Base-by-base conservation (phyloP, 1,140 invertebrate species). In the Ips typographus region DNA sequence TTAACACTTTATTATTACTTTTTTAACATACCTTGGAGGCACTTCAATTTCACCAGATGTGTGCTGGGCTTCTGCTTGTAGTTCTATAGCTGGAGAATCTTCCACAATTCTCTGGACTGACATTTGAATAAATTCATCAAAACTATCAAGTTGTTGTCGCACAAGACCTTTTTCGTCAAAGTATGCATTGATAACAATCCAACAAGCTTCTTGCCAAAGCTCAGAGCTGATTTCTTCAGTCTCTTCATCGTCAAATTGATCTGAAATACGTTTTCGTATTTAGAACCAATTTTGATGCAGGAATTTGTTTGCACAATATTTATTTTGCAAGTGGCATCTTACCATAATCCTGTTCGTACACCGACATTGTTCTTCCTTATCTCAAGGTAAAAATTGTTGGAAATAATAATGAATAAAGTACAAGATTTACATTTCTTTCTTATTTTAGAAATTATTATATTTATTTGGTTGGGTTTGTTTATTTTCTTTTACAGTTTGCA, bases 41-140 rank as follows among this genome's bases (percentile, higher is more conserved):
- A 88, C 93, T 83, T 98, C 96, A 55, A 98, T 89, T 85, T 94
- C 92, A 44, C 95, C 96, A 7, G 89, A 88, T 5, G 90, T 91
- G 83, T 99, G 96, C 78, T 99, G 96, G 2, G 96, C 94, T 85
- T 99, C 98, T 1, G 95, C 96, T 83, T 98, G 94, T 22, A 99
- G 83, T 79, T 99, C 97, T 71, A 99, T 98, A 62, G 93, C 93
- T 7, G 96, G 96, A 0, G 97, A 96, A 82, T 99, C 97, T 84
- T 99, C 97, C 1, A 99, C 96, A 80, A 99, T 99, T 73, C 96
- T 85, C 79, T 99, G 97, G 37, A 99, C 96, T 6, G 96, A 98
- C 96, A 99, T 99, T 79, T 98, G 96, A 81, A 99, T 98, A 79
- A 99, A 99, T 84, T 99, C 97, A 86, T 99, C 98, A 83, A 99